Evolutionary conservation across 2,113 vertebrate genomes (phyloP), one percentile per base, ranked within the genome.

Genomic region (Scomber japonicus): DNA sequence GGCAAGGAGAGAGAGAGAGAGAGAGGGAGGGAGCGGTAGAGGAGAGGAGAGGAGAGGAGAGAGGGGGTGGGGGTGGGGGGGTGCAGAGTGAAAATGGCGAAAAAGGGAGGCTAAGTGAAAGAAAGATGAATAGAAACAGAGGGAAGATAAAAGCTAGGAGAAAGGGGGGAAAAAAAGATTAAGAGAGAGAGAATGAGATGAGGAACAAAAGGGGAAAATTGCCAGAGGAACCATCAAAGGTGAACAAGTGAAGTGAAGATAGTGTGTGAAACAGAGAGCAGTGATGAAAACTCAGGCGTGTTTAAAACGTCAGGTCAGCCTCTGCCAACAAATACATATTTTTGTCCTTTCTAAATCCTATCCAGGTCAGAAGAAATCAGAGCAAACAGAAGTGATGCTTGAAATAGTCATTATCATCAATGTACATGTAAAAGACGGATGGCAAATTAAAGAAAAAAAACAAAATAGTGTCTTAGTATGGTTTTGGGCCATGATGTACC

Each of bases 191-290:
- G 72, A 65, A 49, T 19, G 72, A 88, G 76, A 85, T 81, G 87
- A 84, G 73, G 85, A 48, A 91, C 68, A 88, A 80, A 27, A 75
- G 49, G 64, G 62, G 14, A 55, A 82, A 83, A 81, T 60, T 75
- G 81, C 66, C 67, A 86, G 76, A 65, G 83, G 82, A 88, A 64
- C 40, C 82, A 84, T 88, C 76, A 91, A 91, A 90, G 84, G 91
- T 91, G 83, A 89, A 35, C 11, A 17, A 80, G 76, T 57, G 57
- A 17, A 80, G 76, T 57, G 57, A 71, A 80, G 74, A 63, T 24
- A 60, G 75, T 40, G 63, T 63, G 77, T 80, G 68, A 88, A 87
- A 86, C 10, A 11, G 71, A 78, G 79, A 83, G 54, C 11, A 19
- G 14, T 24, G 54, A 71, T 44, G 40, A 46, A 65, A 71, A 72